phyloP scores from a whole-genome alignment of 2,888 invertebrate species.

The Polydrusus pterygomalis region DNA sequence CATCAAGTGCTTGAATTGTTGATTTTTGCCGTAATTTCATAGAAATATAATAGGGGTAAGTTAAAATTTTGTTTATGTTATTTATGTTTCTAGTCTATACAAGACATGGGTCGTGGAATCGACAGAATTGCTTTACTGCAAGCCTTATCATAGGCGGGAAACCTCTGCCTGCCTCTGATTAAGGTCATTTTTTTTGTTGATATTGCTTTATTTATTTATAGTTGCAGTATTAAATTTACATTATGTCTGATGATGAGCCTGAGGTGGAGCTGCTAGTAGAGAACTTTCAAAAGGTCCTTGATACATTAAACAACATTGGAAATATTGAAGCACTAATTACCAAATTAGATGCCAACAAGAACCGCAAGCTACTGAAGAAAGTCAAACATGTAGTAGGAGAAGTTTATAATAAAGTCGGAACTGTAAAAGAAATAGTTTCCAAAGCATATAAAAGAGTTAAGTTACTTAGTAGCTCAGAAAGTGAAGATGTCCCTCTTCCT shows the following conservation, averaged over 20 bases:
- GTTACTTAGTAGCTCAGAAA: slow-evolving; percentile 14
- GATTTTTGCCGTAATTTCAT: slow-evolving; percentile 24
- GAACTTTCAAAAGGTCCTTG: slow-evolving; percentile 33
- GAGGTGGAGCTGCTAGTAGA: slow-evolving; percentile 37
- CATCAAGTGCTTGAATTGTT: slow-evolving; percentile 26
- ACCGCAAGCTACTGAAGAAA: slow-evolving; percentile 44
- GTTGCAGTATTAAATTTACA: slow-evolving; percentile 27
- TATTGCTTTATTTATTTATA: slow-evolving; percentile 28
- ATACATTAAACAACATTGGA: slow-evolving; percentile 29
- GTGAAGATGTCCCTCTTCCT: neutral
- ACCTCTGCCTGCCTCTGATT: no score
- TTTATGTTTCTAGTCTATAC: neutral
- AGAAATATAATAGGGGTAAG: slow-evolving; percentile 20
- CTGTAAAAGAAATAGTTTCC: slow-evolving; percentile 37
- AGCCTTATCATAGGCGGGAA: slow-evolving; percentile 36
- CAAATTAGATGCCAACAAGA: slow-evolving; percentile 33
- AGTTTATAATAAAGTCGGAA: slow-evolving; percentile 27
- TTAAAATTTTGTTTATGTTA: neutral
- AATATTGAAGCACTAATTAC: slow-evolving; percentile 37
- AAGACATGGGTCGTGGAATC: neutral
- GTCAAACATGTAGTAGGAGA: slow-evolving; percentile 35
- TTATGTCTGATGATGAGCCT: slow-evolving; percentile 45
- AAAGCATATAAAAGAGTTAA: slow-evolving; percentile 44
- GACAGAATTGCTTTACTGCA: no score
- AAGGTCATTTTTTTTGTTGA: slow-evolving; percentile 35